phyloP scores from a whole-genome alignment of 37 sponge, comb jelly and placozoan genomes.

The Petrosia ficiformis region DNA sequence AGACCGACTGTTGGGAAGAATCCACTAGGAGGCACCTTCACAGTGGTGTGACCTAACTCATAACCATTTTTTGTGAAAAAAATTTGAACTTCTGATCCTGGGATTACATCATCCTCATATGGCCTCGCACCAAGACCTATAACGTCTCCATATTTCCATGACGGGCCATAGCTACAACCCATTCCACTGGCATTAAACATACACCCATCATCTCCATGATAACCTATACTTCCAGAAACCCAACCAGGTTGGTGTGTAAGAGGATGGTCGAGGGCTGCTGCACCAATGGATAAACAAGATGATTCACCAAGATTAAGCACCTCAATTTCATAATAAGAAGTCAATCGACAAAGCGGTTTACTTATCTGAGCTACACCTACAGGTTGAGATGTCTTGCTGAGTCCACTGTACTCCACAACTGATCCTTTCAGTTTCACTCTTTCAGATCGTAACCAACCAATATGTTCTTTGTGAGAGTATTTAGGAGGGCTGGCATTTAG shows the following conservation, averaged over 20 bases:
- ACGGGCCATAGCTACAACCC: constrained; percentile 47
- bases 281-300: constrained; percentile 33
- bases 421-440: constrained; percentile 23
- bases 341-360: constrained; percentile 13
- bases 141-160: constrained; percentile 36
- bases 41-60: constrained; percentile 28
- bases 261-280: constrained; percentile 28
- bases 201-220: constrained; percentile 61
- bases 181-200: constrained; percentile 17
- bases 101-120: constrained; percentile 16
- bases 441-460: constrained; percentile 61
- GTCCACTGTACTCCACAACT: constrained; percentile 41
- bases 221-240: constrained; percentile 38
- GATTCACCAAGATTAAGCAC: constrained; percentile 1
- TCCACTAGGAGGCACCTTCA: constrained; percentile 51
- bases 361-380: constrained; percentile 34
- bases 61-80: constrained; percentile 61
- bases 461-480: constrained; percentile 4
- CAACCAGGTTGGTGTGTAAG: constrained; percentile 37
- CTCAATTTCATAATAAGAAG: constrained; percentile 52
- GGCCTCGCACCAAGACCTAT: constrained; percentile 66
- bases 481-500: constrained; percentile 12
- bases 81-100: constrained; percentile 41
- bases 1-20: constrained; percentile 74
- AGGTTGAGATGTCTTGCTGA: constrained; percentile 1